phyloP scores from a whole-genome alignment of 64 coral and sea anemone species.

The Catalaphyllia jardinei region DNA sequence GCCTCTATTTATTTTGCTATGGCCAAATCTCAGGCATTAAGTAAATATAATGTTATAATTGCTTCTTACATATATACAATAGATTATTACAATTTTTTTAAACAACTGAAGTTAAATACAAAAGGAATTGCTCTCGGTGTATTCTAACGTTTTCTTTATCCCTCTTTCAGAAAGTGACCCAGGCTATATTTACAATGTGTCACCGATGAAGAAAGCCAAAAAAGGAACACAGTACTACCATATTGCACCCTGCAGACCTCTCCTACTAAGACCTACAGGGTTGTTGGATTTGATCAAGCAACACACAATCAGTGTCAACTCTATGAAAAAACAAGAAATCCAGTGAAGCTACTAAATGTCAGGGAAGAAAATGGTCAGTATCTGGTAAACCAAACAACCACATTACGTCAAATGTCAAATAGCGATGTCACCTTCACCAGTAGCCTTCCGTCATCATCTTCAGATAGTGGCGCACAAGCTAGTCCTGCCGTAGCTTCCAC shows the following conservation, averaged over 20 bases:
- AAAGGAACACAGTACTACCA: neutral
- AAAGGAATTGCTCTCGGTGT: slow-evolving; percentile 4
- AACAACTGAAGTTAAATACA: too few species aligned
- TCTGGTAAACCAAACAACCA: slow-evolving; percentile 50
- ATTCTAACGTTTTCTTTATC: neutral
- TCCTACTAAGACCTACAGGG: slow-evolving; percentile 26
- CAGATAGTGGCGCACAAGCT: neutral
- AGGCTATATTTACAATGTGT: neutral
- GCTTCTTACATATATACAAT: neutral
- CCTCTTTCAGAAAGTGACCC: neutral
- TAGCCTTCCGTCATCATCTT: neutral
- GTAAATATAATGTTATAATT: neutral
- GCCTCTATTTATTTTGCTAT: too few species aligned
- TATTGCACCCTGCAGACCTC: slow-evolving; percentile 32
- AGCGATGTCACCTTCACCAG: neutral
- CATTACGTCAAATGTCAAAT: slow-evolving; percentile 66
- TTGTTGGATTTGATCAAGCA: slow-evolving; percentile 51
- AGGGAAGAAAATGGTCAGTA: slow-evolving; percentile 45
- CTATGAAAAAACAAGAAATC: slow-evolving; percentile 33
- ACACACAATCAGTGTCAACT: slow-evolving; percentile 16
- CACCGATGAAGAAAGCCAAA: neutral
- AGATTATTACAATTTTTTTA: too few species aligned
- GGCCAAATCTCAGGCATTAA: too few species aligned
- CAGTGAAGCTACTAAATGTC: slow-evolving; percentile 45
- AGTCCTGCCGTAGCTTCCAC: slow-evolving; percentile 1